These are phyloP conservation scores for Alexandromys fortis DNA, from an alignment of 2,113 vertebrate genomes.

Conservation along the genomic window DNA sequence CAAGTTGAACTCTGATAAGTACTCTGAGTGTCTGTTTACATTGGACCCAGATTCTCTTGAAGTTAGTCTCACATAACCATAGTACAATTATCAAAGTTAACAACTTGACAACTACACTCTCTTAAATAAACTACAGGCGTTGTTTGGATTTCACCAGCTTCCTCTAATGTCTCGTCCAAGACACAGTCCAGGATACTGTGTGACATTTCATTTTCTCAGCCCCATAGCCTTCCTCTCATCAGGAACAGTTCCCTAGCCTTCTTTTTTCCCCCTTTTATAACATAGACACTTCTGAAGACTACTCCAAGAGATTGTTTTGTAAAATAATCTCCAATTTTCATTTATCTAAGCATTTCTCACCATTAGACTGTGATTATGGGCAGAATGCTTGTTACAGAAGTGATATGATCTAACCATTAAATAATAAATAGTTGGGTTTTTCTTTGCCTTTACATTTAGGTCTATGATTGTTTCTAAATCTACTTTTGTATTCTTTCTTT, in stretches of 20 bases:
- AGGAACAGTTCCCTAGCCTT: not conserved
- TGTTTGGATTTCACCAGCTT: not conserved
- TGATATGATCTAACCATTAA: not conserved
- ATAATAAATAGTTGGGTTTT: not conserved
- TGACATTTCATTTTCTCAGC: not conserved
- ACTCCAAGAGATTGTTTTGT: constrained; percentile 10
- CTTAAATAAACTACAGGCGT: not conserved
- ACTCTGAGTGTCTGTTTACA: not conserved
- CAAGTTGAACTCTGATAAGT: not conserved
- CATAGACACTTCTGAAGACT: not conserved
- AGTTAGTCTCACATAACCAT: not conserved
- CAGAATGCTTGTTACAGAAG: not conserved
- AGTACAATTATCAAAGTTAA: not conserved
- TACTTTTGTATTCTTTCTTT: not conserved
- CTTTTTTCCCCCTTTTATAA: not conserved
- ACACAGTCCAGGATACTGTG: too few relatives aligned
- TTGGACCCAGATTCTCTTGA: not conserved
- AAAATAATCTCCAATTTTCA: not conserved
- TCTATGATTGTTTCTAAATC: not conserved
- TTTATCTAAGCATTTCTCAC: not conserved
- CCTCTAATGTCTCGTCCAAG: not conserved
- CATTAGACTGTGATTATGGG: not conserved
- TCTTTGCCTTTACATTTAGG: not conserved
- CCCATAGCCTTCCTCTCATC: not conserved
- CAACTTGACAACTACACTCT: not conserved